Conservation (phyloP, 2,797 vertebrate genomes). For the Labeo calbasu region DNA sequence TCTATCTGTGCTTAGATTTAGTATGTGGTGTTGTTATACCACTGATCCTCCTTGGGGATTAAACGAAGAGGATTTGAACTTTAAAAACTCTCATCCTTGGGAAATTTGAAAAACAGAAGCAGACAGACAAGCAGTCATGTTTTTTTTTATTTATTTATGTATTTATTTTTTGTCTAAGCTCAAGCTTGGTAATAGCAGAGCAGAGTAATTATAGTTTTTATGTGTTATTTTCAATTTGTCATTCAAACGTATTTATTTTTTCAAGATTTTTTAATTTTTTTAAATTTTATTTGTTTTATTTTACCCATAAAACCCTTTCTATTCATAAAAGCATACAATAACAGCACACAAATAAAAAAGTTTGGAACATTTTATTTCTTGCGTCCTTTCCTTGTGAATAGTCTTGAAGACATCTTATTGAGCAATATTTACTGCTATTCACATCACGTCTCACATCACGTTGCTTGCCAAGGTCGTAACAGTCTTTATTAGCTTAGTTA, state of each 20-base stretch:
- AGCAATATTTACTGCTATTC: constrained; percentile 11
- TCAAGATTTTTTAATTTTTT: not conserved
- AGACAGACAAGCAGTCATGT: not conserved
- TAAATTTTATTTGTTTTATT: not conserved
- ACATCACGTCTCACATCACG: not conserved
- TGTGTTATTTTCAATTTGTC: not conserved
- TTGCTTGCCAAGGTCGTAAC: not conserved
- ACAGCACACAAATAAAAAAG: not conserved
- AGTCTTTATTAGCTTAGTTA: constrained; percentile 9
- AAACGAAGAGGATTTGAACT: constrained; percentile 37
- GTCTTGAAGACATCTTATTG: not conserved
- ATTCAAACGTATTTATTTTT: not conserved
- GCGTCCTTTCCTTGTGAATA: not conserved
- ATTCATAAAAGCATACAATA: not conserved
- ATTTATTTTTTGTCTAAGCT: not conserved
- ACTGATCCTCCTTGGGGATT: not conserved
- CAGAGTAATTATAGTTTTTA: not conserved
- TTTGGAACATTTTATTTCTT: not conserved
- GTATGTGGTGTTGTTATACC: constrained; percentile 3
- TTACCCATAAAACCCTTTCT: not conserved
- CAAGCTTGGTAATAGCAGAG: not conserved
- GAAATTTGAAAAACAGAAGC: constrained; percentile 7
- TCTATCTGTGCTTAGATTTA: constrained; percentile 26
- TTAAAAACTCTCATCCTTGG: constrained; percentile 12
- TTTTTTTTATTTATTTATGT: no score